Evolutionary conservation across 2,113 vertebrate species (phyloP), one percentile per base, ranked within the genome.

Genomic region (Brachyistius frenatus): DNA sequence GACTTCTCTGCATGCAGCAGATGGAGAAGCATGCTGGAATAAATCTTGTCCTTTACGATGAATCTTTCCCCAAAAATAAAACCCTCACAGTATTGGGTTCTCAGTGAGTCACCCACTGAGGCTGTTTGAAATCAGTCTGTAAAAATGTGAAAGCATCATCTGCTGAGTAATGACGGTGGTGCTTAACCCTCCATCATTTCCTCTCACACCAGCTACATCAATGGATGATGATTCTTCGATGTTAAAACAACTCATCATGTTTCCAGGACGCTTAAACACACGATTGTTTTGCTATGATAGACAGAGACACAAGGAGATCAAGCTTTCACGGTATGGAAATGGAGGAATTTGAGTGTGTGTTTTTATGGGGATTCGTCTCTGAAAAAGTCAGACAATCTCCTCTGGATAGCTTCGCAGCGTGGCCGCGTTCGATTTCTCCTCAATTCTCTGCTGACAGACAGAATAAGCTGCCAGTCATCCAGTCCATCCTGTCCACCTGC

Each of bases 401-500:
- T 35, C n/a, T 10, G 8, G 57, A 61, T 61, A 65, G 78, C 81
- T 64, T 54, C 73, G 33, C 70, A 78, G 66, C 33, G 10, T 7
- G 61, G 66, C 57, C 16, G 57, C 5, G 63, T 91, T 90, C 58
- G 58, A 80, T 83, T 85, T 81, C 70, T 83, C 63, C 69, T 77
- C 78, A 78, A 72, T 63, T 83, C 81, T 88, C 73, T 36, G 36
- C 39, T 89, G 89, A 86, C 85, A 87, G 88, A 70, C 65, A 73
- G 87, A 91, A 89, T 89, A 89, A 88, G 83, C 88, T 87, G 88
- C 86, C 86, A 84, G 78, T 87, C 86, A 81, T 49, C 58, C 68
- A 15, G 56, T 73, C 82, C 62, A 60, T 82, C 79, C 80, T 54
- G 81, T 88, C 83, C 81, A 83, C 88, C 92, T 92, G 90, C 89